Base-by-base conservation (phyloP, 2,113 vertebrate genomes). In the Hassar affinis region DNA sequence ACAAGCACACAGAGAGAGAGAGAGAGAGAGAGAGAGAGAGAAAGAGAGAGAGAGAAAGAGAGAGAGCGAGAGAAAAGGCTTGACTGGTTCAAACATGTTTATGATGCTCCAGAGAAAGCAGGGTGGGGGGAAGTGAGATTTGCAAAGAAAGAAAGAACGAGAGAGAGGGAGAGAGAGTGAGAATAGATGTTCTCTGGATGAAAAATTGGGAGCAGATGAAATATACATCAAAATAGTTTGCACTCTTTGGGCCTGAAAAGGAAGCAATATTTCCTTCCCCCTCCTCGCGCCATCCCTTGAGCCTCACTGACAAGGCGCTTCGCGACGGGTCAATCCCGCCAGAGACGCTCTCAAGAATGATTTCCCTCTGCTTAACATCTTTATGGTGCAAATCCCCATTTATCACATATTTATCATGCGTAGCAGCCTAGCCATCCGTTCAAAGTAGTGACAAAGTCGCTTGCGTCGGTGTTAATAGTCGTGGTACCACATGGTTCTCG, bases 141-240 rank as follows among this genome's bases (percentile, higher is more conserved):
- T 64, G 64, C 61, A 79, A 33, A 81, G 30, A 75, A 57, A 76
- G 74, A 77, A 42, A 42, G 38, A 42, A 42, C 2, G 27, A 42
- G 72, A 20, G 66, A 79, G 61, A 66, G 84, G 49, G 84, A 79
- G 72, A 20, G 66, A 79, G 61, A 66, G 84, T 57, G 84, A 79
- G 79, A 87, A 85, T 83, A 87, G 77, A 85, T 87, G 83, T 82
- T 76, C 64, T 87, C 45, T 33, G 75, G 71, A 77, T 61, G 51
- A 79, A 42, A 86, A 82, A 79, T 69, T 76, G 77, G 84, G 84
- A 85, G 80, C 83, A 87, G 86, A 87, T 87, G 86, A 87, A 87
- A 87, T 85, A 87, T 85, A 82, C 78, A 87, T 87, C 86, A 87
- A 83, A 77, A 87, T 87, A 87, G 76, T 87, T 87, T 72, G 85